phyloP scores from a whole-genome alignment of 2,888 invertebrate species.

The Coelinius sp. region DNA sequence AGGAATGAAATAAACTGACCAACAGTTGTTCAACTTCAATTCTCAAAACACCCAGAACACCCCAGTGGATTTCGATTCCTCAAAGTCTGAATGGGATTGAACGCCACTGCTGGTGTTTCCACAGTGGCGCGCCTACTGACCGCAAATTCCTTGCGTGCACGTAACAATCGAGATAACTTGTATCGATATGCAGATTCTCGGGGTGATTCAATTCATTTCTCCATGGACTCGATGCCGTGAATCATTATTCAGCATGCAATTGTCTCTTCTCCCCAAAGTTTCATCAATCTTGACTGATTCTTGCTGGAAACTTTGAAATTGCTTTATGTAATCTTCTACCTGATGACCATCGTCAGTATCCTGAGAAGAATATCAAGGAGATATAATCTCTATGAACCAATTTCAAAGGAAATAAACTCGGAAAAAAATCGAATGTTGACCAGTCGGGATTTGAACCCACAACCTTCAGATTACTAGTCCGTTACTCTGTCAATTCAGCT shows the following conservation, averaged over 20 bases:
- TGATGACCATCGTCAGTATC: not conserved
- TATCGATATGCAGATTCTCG: constrained; percentile 42
- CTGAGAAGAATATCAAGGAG: too few relatives aligned
- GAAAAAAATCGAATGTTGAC: too few relatives aligned
- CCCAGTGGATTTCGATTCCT: constrained; percentile 47
- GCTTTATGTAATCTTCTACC: not conserved
- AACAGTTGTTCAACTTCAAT: constrained; percentile 44
- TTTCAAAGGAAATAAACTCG: too few relatives aligned
- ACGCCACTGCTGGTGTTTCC: constrained; percentile 43
- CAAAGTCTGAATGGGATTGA: constrained; percentile 42
- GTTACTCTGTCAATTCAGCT: too few relatives aligned
- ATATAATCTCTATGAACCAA: not conserved
- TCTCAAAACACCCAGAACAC: constrained; percentile 41
- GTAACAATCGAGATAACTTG: constrained; percentile 48
- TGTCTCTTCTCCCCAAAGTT: constrained; percentile 5
- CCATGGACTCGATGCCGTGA: not conserved
- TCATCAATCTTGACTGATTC: not conserved
- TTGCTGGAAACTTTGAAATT: not conserved
- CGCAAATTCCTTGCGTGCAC: constrained; percentile 49
- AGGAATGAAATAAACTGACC: constrained; percentile 18
- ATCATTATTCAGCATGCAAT: constrained; percentile 19
- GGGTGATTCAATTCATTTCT: constrained; percentile 25
- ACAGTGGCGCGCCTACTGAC: constrained; percentile 46
- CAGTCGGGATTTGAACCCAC: too few relatives aligned
- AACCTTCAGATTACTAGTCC: too few relatives aligned